A percentile compares a stretch with the other conserved stretches of the same genome.
phyloP scores from a whole-genome alignment of 2,888 invertebrate genomes.

The Mallateleia sp. region DNA sequence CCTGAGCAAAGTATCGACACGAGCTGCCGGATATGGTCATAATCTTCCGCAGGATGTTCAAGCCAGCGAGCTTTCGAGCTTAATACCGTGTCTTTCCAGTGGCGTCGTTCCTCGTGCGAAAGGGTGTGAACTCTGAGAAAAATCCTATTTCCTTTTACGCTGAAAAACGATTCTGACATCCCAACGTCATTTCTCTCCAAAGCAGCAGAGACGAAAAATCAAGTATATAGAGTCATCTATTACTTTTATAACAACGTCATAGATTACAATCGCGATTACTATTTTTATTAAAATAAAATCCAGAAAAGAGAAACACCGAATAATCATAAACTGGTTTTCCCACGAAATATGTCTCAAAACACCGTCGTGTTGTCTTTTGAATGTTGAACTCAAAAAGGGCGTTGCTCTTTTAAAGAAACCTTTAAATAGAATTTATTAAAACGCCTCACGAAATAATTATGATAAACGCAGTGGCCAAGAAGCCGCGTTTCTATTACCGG shows the following conservation, averaged over 20 bases:
- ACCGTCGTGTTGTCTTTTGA: slow-evolving; percentile 15
- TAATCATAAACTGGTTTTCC: slow-evolving; percentile 27
- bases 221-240: slow-evolving; percentile 74
- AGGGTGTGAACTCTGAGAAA: slow-evolving; percentile 75
- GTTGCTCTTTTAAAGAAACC: slow-evolving; percentile 14
- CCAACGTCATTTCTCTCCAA: slow-evolving; percentile 73
- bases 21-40: slow-evolving; percentile 73
- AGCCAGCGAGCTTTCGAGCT: slow-evolving; percentile 74
- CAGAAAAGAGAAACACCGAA: slow-evolving; percentile 4
- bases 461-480: no score
- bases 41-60: slow-evolving; percentile 75
- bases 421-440: no score
- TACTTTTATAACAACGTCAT: slow-evolving; percentile 73
- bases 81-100: slow-evolving; percentile 76
- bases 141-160: slow-evolving; percentile 77
- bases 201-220: slow-evolving; percentile 71
- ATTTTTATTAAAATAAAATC: slow-evolving; percentile 60
- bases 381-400: not conserved
- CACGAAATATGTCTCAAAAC: not conserved
- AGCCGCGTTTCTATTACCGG: no score
- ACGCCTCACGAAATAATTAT: no score
- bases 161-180: slow-evolving; percentile 77
- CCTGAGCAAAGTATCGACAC: slow-evolving; percentile 67
- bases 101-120: slow-evolving; percentile 69
- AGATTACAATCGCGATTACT: slow-evolving; percentile 64